A percentile compares a stretch with the other conserved stretches of the same genome.
Conservation (phyloP, 2,888 invertebrate species). For the Drosophila mimica region DNA sequence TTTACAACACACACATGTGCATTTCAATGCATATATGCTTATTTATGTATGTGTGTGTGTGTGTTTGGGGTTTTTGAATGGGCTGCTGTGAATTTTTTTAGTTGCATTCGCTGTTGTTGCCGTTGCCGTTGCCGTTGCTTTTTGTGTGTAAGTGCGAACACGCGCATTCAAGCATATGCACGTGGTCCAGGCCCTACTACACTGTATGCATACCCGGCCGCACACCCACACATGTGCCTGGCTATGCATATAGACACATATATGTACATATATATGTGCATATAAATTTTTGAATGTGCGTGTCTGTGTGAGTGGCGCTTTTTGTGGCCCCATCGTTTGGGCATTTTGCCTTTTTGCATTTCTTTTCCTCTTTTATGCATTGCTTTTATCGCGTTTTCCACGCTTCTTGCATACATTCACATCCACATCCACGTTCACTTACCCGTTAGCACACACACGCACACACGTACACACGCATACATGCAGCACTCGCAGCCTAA, state of each 20-base stretch:
- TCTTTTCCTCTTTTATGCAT: slow-evolving; percentile 78
- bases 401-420: slow-evolving; percentile 46
- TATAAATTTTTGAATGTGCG: slow-evolving; percentile 30
- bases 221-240: slow-evolving; percentile 12
- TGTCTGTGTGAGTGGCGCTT: slow-evolving; percentile 40
- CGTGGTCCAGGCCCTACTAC: slow-evolving; percentile 46
- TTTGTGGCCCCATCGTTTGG: slow-evolving; percentile 63
- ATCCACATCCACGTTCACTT: slow-evolving; percentile 36
- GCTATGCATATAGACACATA: slow-evolving; percentile 9
- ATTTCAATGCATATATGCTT: slow-evolving; percentile 18
- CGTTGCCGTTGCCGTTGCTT: slow-evolving; percentile 48
- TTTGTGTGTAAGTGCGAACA: slow-evolving; percentile 79
- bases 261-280: not conserved
- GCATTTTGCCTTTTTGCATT: slow-evolving; percentile 77
- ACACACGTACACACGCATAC: slow-evolving; percentile 17
- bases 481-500: slow-evolving; percentile 65
- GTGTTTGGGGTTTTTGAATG: slow-evolving; percentile 64
- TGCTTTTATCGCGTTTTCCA: slow-evolving; percentile 79
- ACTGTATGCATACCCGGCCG: slow-evolving; percentile 30
- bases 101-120: slow-evolving; percentile 42
- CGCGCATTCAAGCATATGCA: slow-evolving; percentile 81
- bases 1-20: slow-evolving; percentile 44
- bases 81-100: slow-evolving; percentile 70
- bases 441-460: slow-evolving; percentile 19
- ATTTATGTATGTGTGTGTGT: slow-evolving; percentile 7